Evolutionary conservation across 2,113 vertebrate genomes (phyloP).

Genomic region (Tachycineta bicolor): DNA sequence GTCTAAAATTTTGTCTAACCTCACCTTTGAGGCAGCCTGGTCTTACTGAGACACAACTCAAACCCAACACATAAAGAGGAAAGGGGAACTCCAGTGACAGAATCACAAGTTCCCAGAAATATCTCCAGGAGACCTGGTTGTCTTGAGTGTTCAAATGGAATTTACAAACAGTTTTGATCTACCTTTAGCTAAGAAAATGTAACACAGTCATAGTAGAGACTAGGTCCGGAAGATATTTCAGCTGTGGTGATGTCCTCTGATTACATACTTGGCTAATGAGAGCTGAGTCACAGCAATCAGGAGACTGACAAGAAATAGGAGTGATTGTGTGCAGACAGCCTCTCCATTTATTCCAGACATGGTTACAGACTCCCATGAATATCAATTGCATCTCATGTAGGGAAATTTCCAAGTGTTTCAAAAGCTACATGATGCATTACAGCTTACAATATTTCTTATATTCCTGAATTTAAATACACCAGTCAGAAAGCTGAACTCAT

Average conservation of each 20-base stretch:
- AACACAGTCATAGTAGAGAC: background rate
- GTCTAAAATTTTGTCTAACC: background rate
- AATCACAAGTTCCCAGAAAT: background rate
- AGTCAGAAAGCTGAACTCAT: background rate
- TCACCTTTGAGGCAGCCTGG: background rate
- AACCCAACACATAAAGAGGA: background rate
- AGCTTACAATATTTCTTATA: background rate
- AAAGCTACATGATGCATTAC: background rate
- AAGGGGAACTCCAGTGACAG: background rate
- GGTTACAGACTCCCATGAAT: background rate
- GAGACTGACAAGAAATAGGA: background rate
- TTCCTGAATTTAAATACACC: background rate
- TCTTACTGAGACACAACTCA: background rate
- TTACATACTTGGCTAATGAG: background rate
- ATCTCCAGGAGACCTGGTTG: rapidly evolving
- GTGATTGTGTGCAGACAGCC: background rate
- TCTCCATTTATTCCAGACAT: background rate
- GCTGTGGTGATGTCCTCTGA: background rate
- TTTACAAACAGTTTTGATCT: background rate
- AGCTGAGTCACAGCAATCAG: background rate
- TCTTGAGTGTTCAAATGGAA: background rate
- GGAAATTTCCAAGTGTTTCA: background rate
- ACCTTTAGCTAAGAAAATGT: background rate
- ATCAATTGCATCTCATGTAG: background rate
- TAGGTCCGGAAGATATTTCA: background rate